phyloP scores from a whole-genome alignment of 2,888 invertebrate genomes.

The Smittia aterrima region DNA sequence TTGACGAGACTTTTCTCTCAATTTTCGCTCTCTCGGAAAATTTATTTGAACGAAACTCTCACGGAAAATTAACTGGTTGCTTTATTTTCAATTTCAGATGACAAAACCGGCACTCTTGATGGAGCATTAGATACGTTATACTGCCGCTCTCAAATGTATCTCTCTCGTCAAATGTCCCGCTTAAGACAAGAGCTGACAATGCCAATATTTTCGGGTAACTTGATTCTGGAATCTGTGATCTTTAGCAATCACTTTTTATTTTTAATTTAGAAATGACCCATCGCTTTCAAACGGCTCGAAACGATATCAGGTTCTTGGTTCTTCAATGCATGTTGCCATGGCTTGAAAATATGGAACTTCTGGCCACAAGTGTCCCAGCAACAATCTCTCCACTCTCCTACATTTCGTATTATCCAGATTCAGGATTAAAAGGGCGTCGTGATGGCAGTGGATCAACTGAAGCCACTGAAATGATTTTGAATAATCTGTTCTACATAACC shows the following conservation, averaged over 20 bases:
- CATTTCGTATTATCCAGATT: conserved; percentile 70
- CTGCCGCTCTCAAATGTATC: conserved; percentile 87
- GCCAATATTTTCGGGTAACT: conserved; percentile 92
- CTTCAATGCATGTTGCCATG: conserved; percentile 93
- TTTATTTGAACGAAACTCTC: too few relatives aligned
- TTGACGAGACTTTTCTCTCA: too few relatives aligned
- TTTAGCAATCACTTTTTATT: conserved; percentile 30
- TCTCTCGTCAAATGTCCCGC: conserved; percentile 89
- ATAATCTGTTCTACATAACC: conserved; percentile 97
- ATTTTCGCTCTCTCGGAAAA: too few relatives aligned
- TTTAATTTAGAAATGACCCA: conserved; percentile 83
- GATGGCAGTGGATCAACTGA: conserved; percentile 98
- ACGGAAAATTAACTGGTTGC: too few relatives aligned
- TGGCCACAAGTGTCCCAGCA: conserved; percentile 90
- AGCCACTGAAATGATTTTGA: conserved; percentile 99
- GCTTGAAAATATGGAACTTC: conserved; percentile 97
- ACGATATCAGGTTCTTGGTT: conserved; percentile 86
- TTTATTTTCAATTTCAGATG: conserved; percentile 25
- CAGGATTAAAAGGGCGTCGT: conserved; percentile 68
- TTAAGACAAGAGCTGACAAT: conserved; percentile 96
- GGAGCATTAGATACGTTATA: conserved; percentile 83
- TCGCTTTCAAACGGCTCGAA: conserved; percentile 91
- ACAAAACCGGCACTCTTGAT: conserved; percentile 68
- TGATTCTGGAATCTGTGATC: conserved; percentile 43
- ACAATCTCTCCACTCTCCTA: conserved; percentile 70